These are phyloP conservation scores for Acheta domesticus DNA, from an alignment of 2,888 invertebrate species.

Conservation along the genomic window DNA sequence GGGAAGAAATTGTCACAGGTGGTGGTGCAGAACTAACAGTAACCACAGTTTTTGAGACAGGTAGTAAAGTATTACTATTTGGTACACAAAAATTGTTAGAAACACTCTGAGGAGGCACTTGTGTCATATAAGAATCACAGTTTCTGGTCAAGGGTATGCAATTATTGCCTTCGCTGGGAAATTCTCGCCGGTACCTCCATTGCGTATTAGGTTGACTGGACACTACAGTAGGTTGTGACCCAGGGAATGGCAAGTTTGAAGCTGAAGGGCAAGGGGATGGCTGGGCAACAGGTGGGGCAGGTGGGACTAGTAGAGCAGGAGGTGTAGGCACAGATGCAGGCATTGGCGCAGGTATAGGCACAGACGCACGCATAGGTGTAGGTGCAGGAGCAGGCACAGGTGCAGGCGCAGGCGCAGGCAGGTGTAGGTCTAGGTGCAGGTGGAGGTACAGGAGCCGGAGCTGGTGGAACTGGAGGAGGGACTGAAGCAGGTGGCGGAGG, in stretches of 20 bases:
- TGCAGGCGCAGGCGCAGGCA: not conserved
- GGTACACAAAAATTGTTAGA: not conserved
- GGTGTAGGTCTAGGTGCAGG: not conserved
- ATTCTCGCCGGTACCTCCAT: not conserved
- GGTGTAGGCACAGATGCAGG: slow-evolving; percentile 23
- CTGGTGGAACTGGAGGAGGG: not conserved
- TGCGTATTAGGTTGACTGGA: not conserved
- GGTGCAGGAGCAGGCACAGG: not conserved
- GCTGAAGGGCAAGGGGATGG: slow-evolving; percentile 12
- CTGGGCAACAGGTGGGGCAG: slow-evolving; percentile 22
- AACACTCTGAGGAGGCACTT: slow-evolving; percentile 18
- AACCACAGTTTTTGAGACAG: not conserved
- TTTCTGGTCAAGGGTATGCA: not conserved
- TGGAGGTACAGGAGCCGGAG: slow-evolving; percentile 21
- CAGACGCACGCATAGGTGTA: slow-evolving; percentile 18
- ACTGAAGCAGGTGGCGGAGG: not conserved
- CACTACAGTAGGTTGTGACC: not conserved
- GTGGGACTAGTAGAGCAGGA: slow-evolving; percentile 25
- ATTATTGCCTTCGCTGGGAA: not conserved
- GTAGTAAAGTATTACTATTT: not conserved
- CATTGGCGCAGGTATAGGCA: slow-evolving; percentile 21
- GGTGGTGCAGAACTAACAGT: slow-evolving; percentile 2
- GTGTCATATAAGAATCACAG: slow-evolving; percentile 12
- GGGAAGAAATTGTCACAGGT: slow-evolving; percentile 11
- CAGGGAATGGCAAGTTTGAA: not conserved